Percentiles rank a stretch among this genome's conserved stretches.
These are phyloP conservation scores for Alosa sapidissima DNA, from an alignment of 2,797 vertebrate genomes.

Conservation along the genomic window DNA sequence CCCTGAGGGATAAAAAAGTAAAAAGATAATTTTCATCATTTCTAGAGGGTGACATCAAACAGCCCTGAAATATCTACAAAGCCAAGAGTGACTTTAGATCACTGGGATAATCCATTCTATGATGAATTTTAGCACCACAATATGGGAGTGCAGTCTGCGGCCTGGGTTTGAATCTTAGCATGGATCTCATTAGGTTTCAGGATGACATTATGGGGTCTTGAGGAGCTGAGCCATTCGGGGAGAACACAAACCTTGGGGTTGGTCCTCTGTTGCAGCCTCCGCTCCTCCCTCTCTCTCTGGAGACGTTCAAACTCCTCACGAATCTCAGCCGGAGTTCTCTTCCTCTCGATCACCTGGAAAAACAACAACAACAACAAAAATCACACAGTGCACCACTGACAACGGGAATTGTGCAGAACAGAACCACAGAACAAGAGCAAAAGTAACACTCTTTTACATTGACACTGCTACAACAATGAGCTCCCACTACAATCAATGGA, in stretches of 20 bases:
- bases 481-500: no score
- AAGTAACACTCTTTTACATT: neutral
- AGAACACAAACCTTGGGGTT: conserved; percentile 87
- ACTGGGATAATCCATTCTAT: neutral
- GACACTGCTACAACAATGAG: neutral
- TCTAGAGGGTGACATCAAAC: conserved; percentile 8
- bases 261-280: conserved; percentile 93
- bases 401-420: neutral
- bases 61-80: neutral
- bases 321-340: conserved; percentile 91
- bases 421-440: neutral
- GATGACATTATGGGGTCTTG: neutral
- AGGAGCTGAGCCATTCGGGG: neutral
- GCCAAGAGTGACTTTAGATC: neutral
- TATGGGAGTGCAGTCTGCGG: neutral
- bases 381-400: neutral
- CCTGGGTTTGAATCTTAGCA: neutral
- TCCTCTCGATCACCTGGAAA: conserved; percentile 91
- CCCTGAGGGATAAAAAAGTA: conserved; percentile 73
- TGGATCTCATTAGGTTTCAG: neutral
- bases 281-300: conserved; percentile 91
- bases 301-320: conserved; percentile 95
- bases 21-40: neutral
- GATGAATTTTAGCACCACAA: neutral
- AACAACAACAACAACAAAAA: neutral